Base-by-base conservation (phyloP, 2,113 vertebrate species). In the Abramis brama region DNA sequence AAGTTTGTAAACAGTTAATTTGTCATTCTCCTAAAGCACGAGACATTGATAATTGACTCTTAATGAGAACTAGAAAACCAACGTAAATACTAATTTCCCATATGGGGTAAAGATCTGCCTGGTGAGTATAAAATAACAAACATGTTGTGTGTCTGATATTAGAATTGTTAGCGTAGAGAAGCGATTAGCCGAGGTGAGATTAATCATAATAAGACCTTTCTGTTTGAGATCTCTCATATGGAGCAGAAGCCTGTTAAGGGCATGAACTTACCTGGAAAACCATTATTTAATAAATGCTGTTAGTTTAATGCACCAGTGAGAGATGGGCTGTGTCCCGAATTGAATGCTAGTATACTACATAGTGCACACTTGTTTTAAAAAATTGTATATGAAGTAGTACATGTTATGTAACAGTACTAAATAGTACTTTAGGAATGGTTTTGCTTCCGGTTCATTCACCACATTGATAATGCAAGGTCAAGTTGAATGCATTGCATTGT, bases 1-100 rank as follows among this genome's bases (percentile, higher is more conserved):
- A 86, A 62, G 85, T 88, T 81, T 77, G 76, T 80, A 86, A 86
- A 82, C 76, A 79, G 43, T 88, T 88, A 33, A 76, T 88, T 86
- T 84, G 87, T 86, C 87, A 85, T 62, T 84, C 79, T 62, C 33
- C 64, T 88, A 80, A 83, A 88, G 85, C 85, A 68, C 33, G 52
- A 86, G 83, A 70, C 64, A 55, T 73, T 86, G 33, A 86, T 86
- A 84, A 84, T 86, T 84, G 80, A 55, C 62, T 84, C 23, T 33
- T 70, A 85, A 78, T 85, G 76, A 79, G 84, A 79, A 79, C 36
- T 39, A 79, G 47, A 77, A 85, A 68, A 78, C 9, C 76, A 50
- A 1, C n/a, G 25, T 71, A 83, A 86, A 86, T 77, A 70, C 80
- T 64, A 10, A 55, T 86, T 78, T 78, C 36, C 80, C 50, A 76